These are phyloP conservation scores for Xerus inauris DNA, from an alignment of 2,113 vertebrate species.

Conservation along the genomic window DNA sequence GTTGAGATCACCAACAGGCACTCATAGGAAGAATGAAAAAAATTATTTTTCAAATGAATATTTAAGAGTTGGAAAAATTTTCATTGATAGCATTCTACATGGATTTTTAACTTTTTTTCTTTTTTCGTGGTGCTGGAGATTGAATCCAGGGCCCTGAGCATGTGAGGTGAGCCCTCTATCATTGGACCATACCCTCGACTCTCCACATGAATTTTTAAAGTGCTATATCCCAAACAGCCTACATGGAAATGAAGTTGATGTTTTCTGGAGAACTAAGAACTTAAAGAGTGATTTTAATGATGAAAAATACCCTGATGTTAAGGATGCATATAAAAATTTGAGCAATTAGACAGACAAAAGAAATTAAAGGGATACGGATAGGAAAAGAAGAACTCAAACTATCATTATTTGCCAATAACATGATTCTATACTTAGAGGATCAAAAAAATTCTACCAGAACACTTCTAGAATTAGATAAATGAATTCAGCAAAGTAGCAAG, in stretches of 20 bases:
- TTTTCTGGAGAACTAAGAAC: neutral
- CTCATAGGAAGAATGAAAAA: neutral
- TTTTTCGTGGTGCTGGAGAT: neutral
- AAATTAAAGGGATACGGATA: no score
- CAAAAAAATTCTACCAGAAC: no score
- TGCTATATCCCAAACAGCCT: neutral
- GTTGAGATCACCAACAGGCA: neutral
- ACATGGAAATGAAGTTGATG: neutral
- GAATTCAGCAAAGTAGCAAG: no score
- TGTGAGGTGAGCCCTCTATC: neutral
- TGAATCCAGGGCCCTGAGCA: neutral
- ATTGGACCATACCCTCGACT: neutral
- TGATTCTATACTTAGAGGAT: no score
- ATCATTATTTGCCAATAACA: no score
- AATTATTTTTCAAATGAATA: neutral
- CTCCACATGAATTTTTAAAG: neutral
- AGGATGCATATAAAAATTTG: neutral
- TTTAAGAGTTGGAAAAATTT: neutral
- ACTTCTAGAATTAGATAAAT: no score
- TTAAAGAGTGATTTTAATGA: neutral
- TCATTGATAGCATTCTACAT: neutral
- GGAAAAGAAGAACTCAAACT: no score
- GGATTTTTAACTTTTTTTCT: neutral
- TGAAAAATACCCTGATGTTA: neutral
- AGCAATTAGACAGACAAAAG: no score